A percentile compares a stretch with the other conserved stretches of the same genome.
Evolutionary conservation across 2,797 vertebrate genomes (phyloP).

Genomic region (Rachycentron canadum): DNA sequence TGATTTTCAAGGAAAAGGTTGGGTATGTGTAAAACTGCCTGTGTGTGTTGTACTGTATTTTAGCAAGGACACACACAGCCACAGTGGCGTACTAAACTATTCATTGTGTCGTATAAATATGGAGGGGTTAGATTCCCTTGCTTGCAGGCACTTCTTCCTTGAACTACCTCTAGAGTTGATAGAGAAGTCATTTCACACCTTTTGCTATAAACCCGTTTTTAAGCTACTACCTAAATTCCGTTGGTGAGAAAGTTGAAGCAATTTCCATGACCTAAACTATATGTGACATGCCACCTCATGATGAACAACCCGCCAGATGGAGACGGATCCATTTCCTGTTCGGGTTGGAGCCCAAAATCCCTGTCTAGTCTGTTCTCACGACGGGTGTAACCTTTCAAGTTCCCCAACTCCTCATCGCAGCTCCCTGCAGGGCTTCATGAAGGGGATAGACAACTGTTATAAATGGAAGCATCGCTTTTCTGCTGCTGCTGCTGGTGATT

Average conservation of each 20-base stretch:
- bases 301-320: conserved; percentile 47
- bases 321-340: conserved; percentile 51
- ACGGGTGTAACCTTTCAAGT: conserved; percentile 71
- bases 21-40: neutral
- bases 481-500: conserved; percentile 60
- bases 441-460: conserved; percentile 49
- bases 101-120: conserved; percentile 8
- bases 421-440: conserved; percentile 42
- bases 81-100: neutral
- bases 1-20: neutral
- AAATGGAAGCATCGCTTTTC: conserved; percentile 59
- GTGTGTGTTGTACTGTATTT: conserved; percentile 1
- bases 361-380: conserved; percentile 44
- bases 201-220: conserved; percentile 19
- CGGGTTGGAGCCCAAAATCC: conserved; percentile 37
- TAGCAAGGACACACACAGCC: neutral
- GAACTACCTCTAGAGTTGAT: conserved; percentile 7
- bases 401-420: conserved; percentile 39
- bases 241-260: conserved; percentile 35
- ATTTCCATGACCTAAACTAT: conserved; percentile 37
- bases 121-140: conserved; percentile 6
- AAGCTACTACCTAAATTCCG: conserved; percentile 11
- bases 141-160: conserved; percentile 1
- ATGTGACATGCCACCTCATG: conserved; percentile 30
- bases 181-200: conserved; percentile 28